These are phyloP conservation scores for Halichoeres trimaculatus DNA, from an alignment of 2,113 vertebrate species.

Conservation along the genomic window DNA sequence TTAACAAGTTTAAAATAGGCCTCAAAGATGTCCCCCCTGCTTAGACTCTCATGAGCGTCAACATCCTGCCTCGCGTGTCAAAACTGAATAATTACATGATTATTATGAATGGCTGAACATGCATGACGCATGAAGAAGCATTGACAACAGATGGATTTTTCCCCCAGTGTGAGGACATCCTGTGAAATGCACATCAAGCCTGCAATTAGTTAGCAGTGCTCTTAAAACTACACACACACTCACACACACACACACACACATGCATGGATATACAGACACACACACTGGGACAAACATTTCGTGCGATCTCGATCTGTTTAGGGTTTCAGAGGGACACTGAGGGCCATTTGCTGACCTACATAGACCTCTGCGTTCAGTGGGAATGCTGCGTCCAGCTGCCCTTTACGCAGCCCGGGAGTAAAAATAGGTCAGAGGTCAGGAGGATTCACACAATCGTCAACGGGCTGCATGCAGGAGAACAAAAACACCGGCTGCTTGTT, in stretches of 20 bases:
- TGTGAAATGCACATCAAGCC: conserved; percentile 66
- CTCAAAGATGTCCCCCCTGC: neutral
- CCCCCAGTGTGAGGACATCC: conserved; percentile 46
- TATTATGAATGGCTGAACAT: conserved; percentile 52
- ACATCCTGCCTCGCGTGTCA: conserved; percentile 13
- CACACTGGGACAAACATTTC: neutral
- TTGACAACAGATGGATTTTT: conserved; percentile 74
- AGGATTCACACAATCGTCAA: conserved; percentile 56
- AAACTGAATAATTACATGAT: conserved; percentile 43
- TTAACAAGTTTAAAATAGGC: neutral
- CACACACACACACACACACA: conserved; percentile 3
- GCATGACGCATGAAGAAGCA: conserved; percentile 67
- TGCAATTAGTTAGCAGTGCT: conserved; percentile 55
- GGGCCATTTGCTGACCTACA: conserved; percentile 77
- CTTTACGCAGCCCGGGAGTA: conserved; percentile 45
- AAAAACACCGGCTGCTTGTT: conserved; percentile 60
- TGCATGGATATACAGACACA: neutral
- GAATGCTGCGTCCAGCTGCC: conserved; percentile 64
- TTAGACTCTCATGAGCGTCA: neutral
- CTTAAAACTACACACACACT: conserved; percentile 3
- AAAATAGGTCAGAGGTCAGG: conserved; percentile 79
- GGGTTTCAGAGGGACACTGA: conserved; percentile 57
- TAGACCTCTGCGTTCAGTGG: conserved; percentile 53
- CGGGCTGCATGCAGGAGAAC: conserved; percentile 37
- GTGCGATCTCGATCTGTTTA: conserved; percentile 49